Percentiles rank a stretch among this genome's conserved stretches.
These are phyloP conservation scores for Acanthacorydalis orientalis DNA, from an alignment of 2,888 invertebrate genomes.

Conservation along the genomic window DNA sequence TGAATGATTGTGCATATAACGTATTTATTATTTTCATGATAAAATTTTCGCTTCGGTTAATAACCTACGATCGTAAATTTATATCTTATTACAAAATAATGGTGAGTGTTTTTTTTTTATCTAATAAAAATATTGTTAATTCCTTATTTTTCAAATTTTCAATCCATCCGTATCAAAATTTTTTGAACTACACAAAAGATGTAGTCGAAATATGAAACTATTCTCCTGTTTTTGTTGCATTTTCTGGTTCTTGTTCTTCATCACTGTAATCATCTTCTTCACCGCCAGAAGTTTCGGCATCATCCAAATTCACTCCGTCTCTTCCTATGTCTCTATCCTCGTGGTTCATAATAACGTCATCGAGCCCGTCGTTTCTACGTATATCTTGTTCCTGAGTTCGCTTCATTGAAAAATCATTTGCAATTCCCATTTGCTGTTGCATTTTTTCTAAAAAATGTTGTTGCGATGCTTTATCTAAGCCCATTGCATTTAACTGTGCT, in stretches of 20 bases:
- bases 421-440: conserved; percentile 40
- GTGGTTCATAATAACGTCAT: conserved; percentile 36
- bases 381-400: conserved; percentile 25
- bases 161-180: conserved; percentile 7
- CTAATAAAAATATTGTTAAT: conserved; percentile 10
- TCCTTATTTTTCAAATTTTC: conserved; percentile 14
- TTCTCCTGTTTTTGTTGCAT: conserved; percentile 29
- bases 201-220: conserved; percentile 11
- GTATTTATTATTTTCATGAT: no score
- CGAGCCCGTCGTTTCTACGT: conserved; percentile 30
- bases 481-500: conserved; percentile 57
- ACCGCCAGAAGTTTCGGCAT: conserved; percentile 32
- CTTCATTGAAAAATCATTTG: conserved; percentile 37
- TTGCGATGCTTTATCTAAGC: conserved; percentile 28
- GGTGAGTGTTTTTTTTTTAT: conserved; percentile 12
- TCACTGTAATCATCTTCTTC: conserved; percentile 37
- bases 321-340: conserved; percentile 21
- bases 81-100: no score
- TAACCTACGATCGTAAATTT: no score
- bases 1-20: no score
- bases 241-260: conserved; percentile 26
- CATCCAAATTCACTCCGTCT: conserved; percentile 23
- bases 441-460: conserved; percentile 46
- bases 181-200: no score
- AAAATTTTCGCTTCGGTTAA: no score